Evolutionary conservation across 1,140 invertebrate species (phyloP), one percentile per base, ranked within the genome.

Genomic region (Procambarus virginalis): DNA sequence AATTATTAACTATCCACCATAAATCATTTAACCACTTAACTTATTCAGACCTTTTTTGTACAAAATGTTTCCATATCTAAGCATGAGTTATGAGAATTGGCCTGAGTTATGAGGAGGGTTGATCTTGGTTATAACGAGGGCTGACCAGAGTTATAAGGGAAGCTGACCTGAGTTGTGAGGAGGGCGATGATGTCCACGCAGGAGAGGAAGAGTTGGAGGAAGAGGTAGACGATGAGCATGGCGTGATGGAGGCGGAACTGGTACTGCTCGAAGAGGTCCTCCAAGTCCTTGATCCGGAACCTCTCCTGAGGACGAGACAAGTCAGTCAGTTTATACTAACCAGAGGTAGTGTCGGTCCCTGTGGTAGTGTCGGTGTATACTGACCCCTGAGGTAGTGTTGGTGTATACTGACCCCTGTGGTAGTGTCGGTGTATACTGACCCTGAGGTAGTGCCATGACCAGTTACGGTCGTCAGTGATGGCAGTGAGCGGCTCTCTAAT

Each of bases 141-240:
- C 34, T 34, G 34, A 34, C 34, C 34, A 0, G 34, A 34, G 34
- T 34, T 34, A 34, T 34, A 1, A 34, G 34, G 34, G 34, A 34
- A 34, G 34, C 88, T 70, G 10, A 89, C 88, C 88, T 77, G 20
- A n/a, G 9, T 78, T 20, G 20, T 10, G 58, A 46, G 2, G 0
- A 89, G 55, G 10, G 34, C 2, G 55, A 79, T 45, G 80, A 84
- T 78, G 75, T 64, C 34, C 20, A 46, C 20, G 20, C 34, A 5
- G 14, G 88, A 89, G 34, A 89, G 22, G n/a, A 51, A 60, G 70
- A 89, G 45, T 22, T 89, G 88, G 2, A 89, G 49, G 12, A 89
- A 17, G 88, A 89, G 88, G 80, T 89, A 89, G 75, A 82, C 82
- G 80, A 89, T 60, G 17, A 89, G 48, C 88, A 89, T 89, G 75